These are phyloP conservation scores for Diabrotica undecimpunctata DNA, from an alignment of 1,140 invertebrate species.

Conservation along the genomic window DNA sequence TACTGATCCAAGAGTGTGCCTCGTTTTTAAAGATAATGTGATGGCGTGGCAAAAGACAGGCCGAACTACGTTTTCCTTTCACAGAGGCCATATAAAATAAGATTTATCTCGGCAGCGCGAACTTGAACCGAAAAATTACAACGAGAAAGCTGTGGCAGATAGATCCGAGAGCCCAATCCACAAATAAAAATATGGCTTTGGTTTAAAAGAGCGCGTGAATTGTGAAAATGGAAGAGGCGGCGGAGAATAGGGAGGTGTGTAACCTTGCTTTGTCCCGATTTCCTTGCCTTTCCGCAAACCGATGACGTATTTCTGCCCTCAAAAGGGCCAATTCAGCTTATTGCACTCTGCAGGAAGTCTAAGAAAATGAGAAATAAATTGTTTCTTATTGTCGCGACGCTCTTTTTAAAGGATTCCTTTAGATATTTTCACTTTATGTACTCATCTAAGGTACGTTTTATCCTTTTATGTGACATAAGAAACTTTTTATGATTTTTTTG, in stretches of 20 bases:
- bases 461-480: too few species aligned
- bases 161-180: slow-evolving; percentile 17
- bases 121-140: slow-evolving; percentile 19
- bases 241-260: slow-evolving; percentile 2
- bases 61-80: slow-evolving; percentile 19
- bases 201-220: slow-evolving; percentile 19
- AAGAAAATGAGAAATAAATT: slow-evolving; percentile 12
- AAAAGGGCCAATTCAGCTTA: slow-evolving; percentile 9
- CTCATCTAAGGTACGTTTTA: too few species aligned
- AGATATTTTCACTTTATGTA: background rate
- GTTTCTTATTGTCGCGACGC: slow-evolving; percentile 1
- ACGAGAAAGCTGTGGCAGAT: slow-evolving; percentile 18
- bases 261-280: slow-evolving; percentile 16
- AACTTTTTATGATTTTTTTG: too few species aligned
- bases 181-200: slow-evolving; percentile 20
- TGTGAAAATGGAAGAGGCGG: slow-evolving; percentile 17
- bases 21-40: slow-evolving; percentile 13
- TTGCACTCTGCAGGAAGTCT: slow-evolving; percentile 8
- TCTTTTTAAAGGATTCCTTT: background rate
- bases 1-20: background rate
- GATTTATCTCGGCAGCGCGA: slow-evolving; percentile 15
- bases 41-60: slow-evolving; percentile 20
- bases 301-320: slow-evolving; percentile 9
- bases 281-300: slow-evolving; percentile 3
- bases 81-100: slow-evolving; percentile 19